phyloP scores from a whole-genome alignment of 2,797 vertebrate species.

The Monodelphis domestica region DNA sequence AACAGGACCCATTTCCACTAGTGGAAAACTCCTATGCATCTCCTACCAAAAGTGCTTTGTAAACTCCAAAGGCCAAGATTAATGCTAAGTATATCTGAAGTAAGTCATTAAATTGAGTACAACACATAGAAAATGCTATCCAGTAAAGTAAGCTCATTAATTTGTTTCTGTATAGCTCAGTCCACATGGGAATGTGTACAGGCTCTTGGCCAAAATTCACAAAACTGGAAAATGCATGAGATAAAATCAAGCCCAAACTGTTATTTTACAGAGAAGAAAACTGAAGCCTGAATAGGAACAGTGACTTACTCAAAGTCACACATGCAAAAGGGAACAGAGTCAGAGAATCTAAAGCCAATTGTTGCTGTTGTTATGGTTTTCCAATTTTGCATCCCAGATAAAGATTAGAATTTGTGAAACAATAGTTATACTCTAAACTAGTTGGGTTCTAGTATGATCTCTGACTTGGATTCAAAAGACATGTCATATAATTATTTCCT shows the following conservation, averaged over 20 bases:
- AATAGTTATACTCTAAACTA: too few relatives aligned
- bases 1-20: not conserved
- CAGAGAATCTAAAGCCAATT: not conserved
- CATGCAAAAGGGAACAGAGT: too few relatives aligned
- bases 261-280: too few relatives aligned
- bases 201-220: constrained; percentile 23
- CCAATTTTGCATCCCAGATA: not conserved
- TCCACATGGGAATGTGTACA: not conserved
- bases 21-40: not conserved
- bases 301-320: too few relatives aligned
- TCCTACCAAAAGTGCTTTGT: not conserved
- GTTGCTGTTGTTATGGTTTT: too few relatives aligned
- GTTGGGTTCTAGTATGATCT: too few relatives aligned
- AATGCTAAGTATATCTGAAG: constrained; percentile 25
- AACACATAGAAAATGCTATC: constrained; percentile 9
- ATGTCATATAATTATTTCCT: constrained; percentile 12
- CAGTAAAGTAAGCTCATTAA: not conserved
- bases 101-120: constrained; percentile 10
- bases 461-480: constrained; percentile 4
- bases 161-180: not conserved
- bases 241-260: too few relatives aligned
- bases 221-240: not conserved
- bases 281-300: too few relatives aligned
- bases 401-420: not conserved
- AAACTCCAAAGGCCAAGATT: not conserved